phyloP scores from a whole-genome alignment of 2,888 invertebrate genomes.

The Gymnosoma rotundatum region DNA sequence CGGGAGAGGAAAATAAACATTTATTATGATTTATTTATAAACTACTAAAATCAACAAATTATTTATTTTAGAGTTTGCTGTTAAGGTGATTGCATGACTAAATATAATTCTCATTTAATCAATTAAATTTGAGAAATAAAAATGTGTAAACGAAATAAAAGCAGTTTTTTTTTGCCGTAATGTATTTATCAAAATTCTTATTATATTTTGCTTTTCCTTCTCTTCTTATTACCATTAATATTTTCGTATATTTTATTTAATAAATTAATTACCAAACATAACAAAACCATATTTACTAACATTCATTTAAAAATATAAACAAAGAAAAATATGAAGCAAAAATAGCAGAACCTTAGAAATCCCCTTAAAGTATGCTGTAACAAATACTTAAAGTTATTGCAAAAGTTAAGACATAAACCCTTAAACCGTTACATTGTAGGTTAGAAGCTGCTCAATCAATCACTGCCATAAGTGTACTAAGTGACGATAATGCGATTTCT shows the following conservation, averaged over 20 bases:
- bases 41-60: too few relatives aligned
- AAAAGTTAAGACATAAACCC: conserved; percentile 33
- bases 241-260: conserved; percentile 4
- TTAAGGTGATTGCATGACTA: too few relatives aligned
- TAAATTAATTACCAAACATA: conserved; percentile 25
- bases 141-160: too few relatives aligned
- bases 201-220: too few relatives aligned
- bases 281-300: conserved; percentile 27
- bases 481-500: conserved; percentile 74
- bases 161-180: too few relatives aligned
- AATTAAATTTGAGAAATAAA: too few relatives aligned
- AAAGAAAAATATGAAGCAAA: neutral
- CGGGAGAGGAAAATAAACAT: too few relatives aligned
- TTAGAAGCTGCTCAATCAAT: neutral
- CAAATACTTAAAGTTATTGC: conserved; percentile 31
- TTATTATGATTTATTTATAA: too few relatives aligned
- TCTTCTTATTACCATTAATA: too few relatives aligned
- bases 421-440: conserved; percentile 39
- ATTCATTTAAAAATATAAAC: conserved; percentile 12
- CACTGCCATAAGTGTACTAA: conserved; percentile 21
- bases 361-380: conserved; percentile 22
- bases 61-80: too few relatives aligned
- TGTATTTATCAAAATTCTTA: too few relatives aligned
- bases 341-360: neutral
- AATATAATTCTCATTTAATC: too few relatives aligned